These are phyloP conservation scores for Zoanthus sociatus DNA, from an alignment of 92 coral and sea anemone species.

Conservation along the genomic window DNA sequence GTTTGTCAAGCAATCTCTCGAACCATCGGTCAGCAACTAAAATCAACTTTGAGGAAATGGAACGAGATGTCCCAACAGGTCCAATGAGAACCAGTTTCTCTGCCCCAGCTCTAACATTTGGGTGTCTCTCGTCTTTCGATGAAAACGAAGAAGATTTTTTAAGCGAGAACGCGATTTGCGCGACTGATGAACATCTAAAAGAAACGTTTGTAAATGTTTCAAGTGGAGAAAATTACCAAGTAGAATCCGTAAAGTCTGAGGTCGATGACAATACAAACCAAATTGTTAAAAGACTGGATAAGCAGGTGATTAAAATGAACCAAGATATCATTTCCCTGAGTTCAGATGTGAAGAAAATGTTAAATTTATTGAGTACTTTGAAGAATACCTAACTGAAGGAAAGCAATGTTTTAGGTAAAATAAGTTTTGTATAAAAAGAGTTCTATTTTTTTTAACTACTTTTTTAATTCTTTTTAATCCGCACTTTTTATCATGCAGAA, in stretches of 20 bases:
- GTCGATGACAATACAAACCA: slow-evolving; percentile 75
- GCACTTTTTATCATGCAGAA: not conserved
- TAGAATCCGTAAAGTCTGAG: slow-evolving; percentile 34
- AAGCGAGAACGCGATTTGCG: not conserved
- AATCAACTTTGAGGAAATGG: slow-evolving; percentile 57
- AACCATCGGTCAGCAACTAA: slow-evolving; percentile 41
- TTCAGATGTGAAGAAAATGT: slow-evolving; percentile 71
- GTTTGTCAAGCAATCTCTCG: slow-evolving; percentile 44
- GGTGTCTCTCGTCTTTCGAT: not conserved
- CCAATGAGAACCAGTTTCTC: slow-evolving; percentile 77
- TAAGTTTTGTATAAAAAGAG: not conserved
- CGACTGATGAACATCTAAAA: slow-evolving; percentile 49
- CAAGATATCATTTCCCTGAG: slow-evolving; percentile 79
- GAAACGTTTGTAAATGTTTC: slow-evolving; percentile 80
- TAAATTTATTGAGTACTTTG: slow-evolving; percentile 71
- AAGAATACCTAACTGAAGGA: slow-evolving; percentile 50
- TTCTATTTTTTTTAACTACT: not conserved
- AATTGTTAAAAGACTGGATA: slow-evolving; percentile 71
- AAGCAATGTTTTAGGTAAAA: not conserved
- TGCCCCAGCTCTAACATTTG: slow-evolving; percentile 40
- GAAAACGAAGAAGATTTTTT: slow-evolving; percentile 23
- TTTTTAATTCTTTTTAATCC: not conserved
- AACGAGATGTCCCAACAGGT: slow-evolving; percentile 38
- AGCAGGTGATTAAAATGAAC: slow-evolving; percentile 71
- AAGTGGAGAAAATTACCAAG: slow-evolving; percentile 49